Base-by-base conservation (phyloP, 2,113 vertebrate species). In the Anser cygnoides region DNA sequence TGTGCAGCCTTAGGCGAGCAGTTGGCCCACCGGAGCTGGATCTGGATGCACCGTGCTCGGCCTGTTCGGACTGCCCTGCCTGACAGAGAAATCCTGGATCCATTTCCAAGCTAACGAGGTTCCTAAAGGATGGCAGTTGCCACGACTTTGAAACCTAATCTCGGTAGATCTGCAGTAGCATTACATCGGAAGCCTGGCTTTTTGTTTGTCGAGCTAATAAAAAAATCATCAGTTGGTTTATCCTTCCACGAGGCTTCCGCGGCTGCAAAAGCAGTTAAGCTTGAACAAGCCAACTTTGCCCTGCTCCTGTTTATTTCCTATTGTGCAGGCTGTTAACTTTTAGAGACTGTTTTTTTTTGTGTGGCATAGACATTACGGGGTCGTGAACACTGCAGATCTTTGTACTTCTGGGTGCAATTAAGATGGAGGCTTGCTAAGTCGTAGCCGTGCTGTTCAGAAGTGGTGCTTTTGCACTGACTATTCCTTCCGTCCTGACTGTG, bases 261-360 rank as follows among this genome's bases (percentile, higher is more conserved):
- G 91, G 91, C 95, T 97, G 90, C 93, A 70, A 94, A 87, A 95
- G 94, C 84, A 79, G 81, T 96, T 72, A 88, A 76, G 79, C 39
- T 52, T 25, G 72, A 89, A 19, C 12, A 6, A 86, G 84, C 25
- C 72, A 65, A 6, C 91, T 50, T 33, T 96, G 95, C 89, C 94
- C 92, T 9, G 66, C 95, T 96, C 78, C 39, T 54, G 74, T 67
- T 95, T 92, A 16, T 88, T 90, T 87, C 77, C 73, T 78, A 84
- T 92, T 90, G 59, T 94, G 91, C 93, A 89, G 94, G 58, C 94
- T 85, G 25, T 96, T 95, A 92, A 71, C 57, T 95, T 86, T 88
- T 58, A 87, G 58, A 81, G 58, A 76, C 44, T 88, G n/a, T 49
- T 1, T 46, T 15, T 75, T 13, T 20, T 62, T 62, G 39, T 80